Base-by-base conservation (phyloP, 2,113 vertebrate genomes). In the Zeus faber region DNA sequence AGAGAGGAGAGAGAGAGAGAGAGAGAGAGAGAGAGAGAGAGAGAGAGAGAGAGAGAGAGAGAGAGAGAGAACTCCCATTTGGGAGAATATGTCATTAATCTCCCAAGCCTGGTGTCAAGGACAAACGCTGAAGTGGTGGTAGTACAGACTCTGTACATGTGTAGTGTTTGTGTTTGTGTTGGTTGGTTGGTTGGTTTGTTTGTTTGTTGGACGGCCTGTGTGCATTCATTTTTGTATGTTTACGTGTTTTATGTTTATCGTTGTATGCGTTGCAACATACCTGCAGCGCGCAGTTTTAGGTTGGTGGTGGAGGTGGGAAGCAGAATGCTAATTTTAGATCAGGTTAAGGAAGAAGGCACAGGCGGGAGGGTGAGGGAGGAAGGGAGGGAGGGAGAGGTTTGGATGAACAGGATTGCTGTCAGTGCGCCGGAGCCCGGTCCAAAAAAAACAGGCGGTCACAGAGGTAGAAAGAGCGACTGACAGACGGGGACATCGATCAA, bases 271-370 rank as follows among this genome's bases (percentile, higher is more conserved):
- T 20, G 17, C 2, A 57, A 49, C 62, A 58, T 73, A 80, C 75
- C 68, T 73, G 78, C 10, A 61, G 63, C 60, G 51, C 58, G 50
- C 24, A 37, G 54, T 47, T 55, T 53, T 55, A 61, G 65, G 49
- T n/a, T 67, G 67, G 72, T 58, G 70, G 74, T 5, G 41, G 11
- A 58, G 49, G 56, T 59, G 14, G 58, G 64, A 63, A 65, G 49
- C 49, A 75, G 65, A 20, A 4, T 8, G 58, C 71, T 83, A 82
- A 83, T 83, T 83, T 76, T 82, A 83, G 79, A 53, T 35, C 70
- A 74, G 72, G 74, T 80, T 3, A 46, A 20, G 21, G 31, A 48
- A 18, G 40, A 18, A 6, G 7, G 40, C 6, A 18, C 18, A 8
- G 25, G 21, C 24, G 44, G 25, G 44, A 47, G 22, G 14, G 45